Percentiles rank a stretch among this genome's conserved stretches.
phyloP scores from a whole-genome alignment of 2,797 vertebrate genomes.

The Dromococcyx pavoninus region DNA sequence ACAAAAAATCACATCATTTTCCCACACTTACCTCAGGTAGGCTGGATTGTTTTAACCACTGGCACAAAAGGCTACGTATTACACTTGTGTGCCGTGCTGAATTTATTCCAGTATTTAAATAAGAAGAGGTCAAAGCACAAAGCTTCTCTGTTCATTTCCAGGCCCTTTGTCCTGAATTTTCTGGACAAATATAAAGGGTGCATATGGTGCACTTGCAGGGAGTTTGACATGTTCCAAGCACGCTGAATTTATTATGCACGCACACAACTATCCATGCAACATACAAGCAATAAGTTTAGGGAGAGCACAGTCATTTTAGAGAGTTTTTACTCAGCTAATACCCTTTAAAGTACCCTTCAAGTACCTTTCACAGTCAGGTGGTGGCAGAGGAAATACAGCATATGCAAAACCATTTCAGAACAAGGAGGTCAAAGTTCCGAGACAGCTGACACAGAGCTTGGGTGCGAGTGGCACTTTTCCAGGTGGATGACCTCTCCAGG shows the following conservation, averaged over 20 bases:
- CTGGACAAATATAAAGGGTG: background rate
- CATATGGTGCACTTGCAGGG: background rate
- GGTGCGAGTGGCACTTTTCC: background rate
- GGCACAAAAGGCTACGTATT: background rate
- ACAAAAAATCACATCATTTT: background rate
- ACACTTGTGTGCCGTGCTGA: rapidly evolving
- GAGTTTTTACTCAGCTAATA: background rate
- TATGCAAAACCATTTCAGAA: background rate
- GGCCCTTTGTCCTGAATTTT: background rate
- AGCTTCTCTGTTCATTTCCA: background rate
- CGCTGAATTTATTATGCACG: background rate
- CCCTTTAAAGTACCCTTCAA: background rate
- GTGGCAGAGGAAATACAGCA: background rate
- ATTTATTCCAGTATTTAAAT: background rate
- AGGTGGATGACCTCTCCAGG: background rate
- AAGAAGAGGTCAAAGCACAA: background rate
- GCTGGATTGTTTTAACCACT: background rate
- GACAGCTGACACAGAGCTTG: background rate
- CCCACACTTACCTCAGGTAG: background rate
- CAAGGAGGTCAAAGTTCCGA: background rate
- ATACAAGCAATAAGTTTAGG: background rate
- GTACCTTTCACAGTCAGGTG: background rate
- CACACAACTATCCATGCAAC: background rate
- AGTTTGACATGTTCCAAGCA: background rate
- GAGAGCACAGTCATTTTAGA: background rate